phyloP scores from a whole-genome alignment of 2,113 vertebrate genomes.

The Cyphomyrus plagiostoma region DNA sequence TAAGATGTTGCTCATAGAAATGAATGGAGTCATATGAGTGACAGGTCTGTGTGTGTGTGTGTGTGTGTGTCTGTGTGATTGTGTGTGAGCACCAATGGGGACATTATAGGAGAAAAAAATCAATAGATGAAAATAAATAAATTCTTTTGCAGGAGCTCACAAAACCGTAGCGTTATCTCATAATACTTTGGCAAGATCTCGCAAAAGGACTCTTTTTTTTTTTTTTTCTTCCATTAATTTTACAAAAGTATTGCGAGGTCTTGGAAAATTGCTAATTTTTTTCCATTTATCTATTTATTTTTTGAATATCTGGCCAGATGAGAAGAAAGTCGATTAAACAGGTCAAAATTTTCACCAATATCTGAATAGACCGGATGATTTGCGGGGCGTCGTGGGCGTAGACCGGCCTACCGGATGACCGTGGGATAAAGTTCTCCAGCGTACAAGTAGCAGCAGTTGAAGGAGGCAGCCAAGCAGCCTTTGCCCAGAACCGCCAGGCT shows the following conservation, averaged over 20 bases:
- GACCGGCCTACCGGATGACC: constrained; percentile 51
- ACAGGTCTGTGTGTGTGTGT: too few species aligned
- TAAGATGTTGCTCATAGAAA: too few species aligned
- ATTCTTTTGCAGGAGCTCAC: background rate
- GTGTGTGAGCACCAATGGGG: too few species aligned
- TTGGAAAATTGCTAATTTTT: too few species aligned
- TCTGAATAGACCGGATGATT: too few species aligned
- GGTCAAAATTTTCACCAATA: background rate
- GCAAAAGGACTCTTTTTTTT: too few species aligned
- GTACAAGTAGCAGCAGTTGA: constrained; percentile 73
- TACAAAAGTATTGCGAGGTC: background rate
- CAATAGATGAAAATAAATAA: background rate
- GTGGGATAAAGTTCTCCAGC: constrained; percentile 61
- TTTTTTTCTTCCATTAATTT: background rate
- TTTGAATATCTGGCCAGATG: background rate
- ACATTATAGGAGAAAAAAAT: too few species aligned
- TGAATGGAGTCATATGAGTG: too few species aligned
- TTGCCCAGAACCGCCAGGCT: constrained; percentile 77
- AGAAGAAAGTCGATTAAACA: background rate
- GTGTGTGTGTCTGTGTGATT: too few species aligned
- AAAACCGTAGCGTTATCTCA: background rate
- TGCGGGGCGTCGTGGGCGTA: too few species aligned
- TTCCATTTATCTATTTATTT: background rate
- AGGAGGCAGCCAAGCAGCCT: constrained; percentile 76
- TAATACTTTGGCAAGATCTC: background rate